These are phyloP conservation scores for Lytechinus pictus DNA, from an alignment of 35 echinoderm and acorn worm species.

Conservation along the genomic window DNA sequence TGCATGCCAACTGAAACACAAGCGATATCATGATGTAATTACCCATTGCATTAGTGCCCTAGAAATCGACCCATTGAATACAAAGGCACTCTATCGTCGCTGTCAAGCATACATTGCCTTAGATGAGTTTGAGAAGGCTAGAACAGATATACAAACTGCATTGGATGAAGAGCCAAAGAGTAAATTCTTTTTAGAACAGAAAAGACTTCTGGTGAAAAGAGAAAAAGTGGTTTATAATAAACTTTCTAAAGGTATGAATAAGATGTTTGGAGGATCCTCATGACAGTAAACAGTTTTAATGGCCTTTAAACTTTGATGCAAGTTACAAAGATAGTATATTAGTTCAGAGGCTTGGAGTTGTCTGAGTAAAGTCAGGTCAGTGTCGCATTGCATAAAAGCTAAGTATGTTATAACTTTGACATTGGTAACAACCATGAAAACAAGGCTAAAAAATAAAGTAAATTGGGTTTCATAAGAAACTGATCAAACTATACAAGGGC, in stretches of 20 bases:
- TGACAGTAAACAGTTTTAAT: background rate
- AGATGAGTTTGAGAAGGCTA: slow-evolving; percentile 85
- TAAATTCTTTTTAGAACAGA: slow-evolving; percentile 61
- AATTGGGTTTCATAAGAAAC: too few relatives aligned
- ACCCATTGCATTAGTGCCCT: slow-evolving; percentile 75
- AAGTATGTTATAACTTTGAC: too few relatives aligned
- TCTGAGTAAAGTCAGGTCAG: too few relatives aligned
- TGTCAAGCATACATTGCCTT: slow-evolving; percentile 78
- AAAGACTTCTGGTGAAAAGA: slow-evolving; percentile 57
- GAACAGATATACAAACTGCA: slow-evolving; percentile 74
- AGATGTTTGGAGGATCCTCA: slow-evolving; percentile 86
- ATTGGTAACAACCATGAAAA: too few relatives aligned
- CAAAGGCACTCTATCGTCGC: slow-evolving; percentile 81
- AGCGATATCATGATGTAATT: slow-evolving; percentile 73
- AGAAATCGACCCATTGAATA: slow-evolving; percentile 61
- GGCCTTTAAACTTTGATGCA: too few relatives aligned
- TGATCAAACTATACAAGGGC: too few relatives aligned
- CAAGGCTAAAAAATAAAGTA: too few relatives aligned
- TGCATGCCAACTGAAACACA: slow-evolving; percentile 81
- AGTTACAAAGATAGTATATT: too few relatives aligned
- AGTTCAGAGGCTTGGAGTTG: too few relatives aligned
- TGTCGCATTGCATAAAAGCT: too few relatives aligned
- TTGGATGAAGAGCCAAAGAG: slow-evolving; percentile 73
- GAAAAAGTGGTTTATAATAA: slow-evolving; percentile 62
- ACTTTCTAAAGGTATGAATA: slow-evolving; percentile 87